Conservation (phyloP, 2,113 vertebrate genomes). For the Brachyhypopomus gauderio region DNA sequence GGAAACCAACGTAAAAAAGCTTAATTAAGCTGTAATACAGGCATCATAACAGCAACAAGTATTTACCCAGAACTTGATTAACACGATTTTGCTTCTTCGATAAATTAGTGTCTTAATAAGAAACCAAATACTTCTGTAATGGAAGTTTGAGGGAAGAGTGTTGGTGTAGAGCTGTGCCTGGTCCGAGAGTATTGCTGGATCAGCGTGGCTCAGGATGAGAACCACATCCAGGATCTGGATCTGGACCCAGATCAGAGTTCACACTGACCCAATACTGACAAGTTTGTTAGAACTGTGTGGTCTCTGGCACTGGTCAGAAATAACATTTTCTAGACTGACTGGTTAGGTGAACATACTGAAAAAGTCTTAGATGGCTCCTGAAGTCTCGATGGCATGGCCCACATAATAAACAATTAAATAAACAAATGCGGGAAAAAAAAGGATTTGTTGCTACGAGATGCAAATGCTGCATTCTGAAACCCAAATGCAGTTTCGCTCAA, state of each 20-base stretch:
- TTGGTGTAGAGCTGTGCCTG: too few species aligned
- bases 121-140: slow-evolving; percentile 25
- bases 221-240: not conserved
- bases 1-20: not conserved
- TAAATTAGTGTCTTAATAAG: not conserved
- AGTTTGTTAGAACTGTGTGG: slow-evolving; percentile 22
- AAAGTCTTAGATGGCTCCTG: slow-evolving; percentile 26
- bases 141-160: too few species aligned
- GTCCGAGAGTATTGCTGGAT: too few species aligned
- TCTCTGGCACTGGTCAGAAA: slow-evolving; percentile 19
- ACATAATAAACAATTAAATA: slow-evolving; percentile 2
- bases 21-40: not conserved
- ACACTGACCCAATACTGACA: not conserved
- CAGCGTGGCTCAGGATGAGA: too few species aligned
- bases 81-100: too few species aligned
- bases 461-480: not conserved
- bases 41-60: not conserved
- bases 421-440: not conserved
- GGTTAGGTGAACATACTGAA: slow-evolving; percentile 28
- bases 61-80: too few species aligned
- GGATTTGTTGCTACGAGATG: not conserved
- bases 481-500: not conserved
- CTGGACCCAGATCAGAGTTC: not conserved
- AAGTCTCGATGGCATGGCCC: slow-evolving; percentile 60
- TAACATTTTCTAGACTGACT: not conserved